Conservation (phyloP, 1,140 invertebrate genomes). For the Acyrthosiphon pisum region DNA sequence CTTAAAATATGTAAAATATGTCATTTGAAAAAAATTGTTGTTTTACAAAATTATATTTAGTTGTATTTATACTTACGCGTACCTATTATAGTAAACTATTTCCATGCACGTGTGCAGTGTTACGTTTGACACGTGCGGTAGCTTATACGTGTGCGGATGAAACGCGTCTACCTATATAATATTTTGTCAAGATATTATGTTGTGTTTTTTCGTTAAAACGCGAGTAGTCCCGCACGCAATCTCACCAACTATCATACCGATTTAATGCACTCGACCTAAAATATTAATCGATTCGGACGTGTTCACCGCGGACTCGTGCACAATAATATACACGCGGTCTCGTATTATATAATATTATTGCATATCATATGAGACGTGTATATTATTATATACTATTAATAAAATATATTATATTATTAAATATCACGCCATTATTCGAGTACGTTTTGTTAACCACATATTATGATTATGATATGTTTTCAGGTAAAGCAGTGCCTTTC, state of each 20-base stretch:
- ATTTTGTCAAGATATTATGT: not conserved
- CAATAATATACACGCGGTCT: not conserved
- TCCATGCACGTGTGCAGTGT: not conserved
- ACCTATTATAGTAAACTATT: not conserved
- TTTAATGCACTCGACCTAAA: not conserved
- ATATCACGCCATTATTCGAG: not conserved
- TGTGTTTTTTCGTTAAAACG: not conserved
- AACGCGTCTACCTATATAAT: not conserved
- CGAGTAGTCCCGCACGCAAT: not conserved
- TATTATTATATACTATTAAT: not conserved
- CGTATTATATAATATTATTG: not conserved
- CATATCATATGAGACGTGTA: no score
- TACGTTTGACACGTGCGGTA: not conserved
- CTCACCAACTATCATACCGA: not conserved
- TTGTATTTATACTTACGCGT: not conserved
- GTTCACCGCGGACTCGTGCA: not conserved
- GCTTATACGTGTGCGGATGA: not conserved
- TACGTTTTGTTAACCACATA: not conserved
- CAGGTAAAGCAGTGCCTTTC: constrained; percentile 89
- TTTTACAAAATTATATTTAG: not conserved
- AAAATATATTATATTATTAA: not conserved
- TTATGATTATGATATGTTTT: constrained; percentile 50
- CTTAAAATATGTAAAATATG: not conserved
- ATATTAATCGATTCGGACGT: not conserved
- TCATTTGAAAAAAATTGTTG: not conserved